Evolutionary conservation across 1,140 invertebrate genomes (phyloP), one percentile per base, ranked within the genome.

Genomic region (Mylabris phalerata): DNA sequence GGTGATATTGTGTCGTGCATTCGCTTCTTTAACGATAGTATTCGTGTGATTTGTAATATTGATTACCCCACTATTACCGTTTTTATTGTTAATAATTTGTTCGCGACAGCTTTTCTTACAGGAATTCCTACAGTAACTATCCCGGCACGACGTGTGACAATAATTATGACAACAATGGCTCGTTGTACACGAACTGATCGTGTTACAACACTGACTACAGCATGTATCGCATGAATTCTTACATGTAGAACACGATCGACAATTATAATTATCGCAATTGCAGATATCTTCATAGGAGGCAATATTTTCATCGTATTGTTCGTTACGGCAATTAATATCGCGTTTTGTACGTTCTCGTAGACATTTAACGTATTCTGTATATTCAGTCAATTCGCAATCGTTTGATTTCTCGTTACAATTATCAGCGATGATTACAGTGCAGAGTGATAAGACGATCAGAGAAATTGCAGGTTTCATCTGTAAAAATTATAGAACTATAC

Each of bases 1-100:
- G 0, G 70, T 73, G 10, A 72, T 70, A 54, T 73, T 73, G 38
- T 63, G 70, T 9, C 48, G 50, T 0, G 25, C 19, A 9, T 41
- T 52, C 2, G 13, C 19, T 13, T n/a, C 51, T 11, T 9, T 52
- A 57, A 13, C 44, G 48, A 46, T 62, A 62, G 13, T 48, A 32
- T 32, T 32, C 32, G 32, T 32, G 7, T 32, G 32, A 32, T 32
- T 32, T 7, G 7, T 32, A 32, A 32, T 32, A 32, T 3, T 32
- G 32, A 32, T 32, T 32, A 10, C 5, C 26, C 19, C 42, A 40
- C 27, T 7, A 48, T 25, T n/a, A 13, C 24, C 3, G 39, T 38
- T 11, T 19, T 19, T 19, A 19, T 19, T 19, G 19, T 19, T 19
- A 19, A 32, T 1, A 40, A 9, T 43, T 27, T 42, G 13, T 32